Evolutionary conservation across 2,888 invertebrate species (phyloP).

Genomic region (Myopa testacea): DNA sequence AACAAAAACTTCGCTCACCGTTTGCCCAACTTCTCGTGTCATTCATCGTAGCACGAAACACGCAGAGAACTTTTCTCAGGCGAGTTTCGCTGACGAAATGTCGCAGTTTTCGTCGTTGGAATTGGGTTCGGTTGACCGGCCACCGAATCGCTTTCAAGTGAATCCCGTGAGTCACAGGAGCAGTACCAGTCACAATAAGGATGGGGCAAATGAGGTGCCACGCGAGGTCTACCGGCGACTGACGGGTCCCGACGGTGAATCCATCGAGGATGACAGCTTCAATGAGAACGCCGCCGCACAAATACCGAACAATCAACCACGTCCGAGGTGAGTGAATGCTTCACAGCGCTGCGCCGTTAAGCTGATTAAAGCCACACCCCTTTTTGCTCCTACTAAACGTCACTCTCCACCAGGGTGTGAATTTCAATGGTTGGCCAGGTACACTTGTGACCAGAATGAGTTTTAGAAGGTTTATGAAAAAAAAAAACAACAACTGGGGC

Average conservation of each 20-base stretch:
- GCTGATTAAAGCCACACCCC: no score
- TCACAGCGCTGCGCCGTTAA: neutral
- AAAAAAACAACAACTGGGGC: no score
- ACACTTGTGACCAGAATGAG: no score
- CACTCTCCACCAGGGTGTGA: no score
- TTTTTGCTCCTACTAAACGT: no score
- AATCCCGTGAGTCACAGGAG: conserved; percentile 67
- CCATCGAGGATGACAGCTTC: conserved; percentile 66
- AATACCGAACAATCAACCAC: conserved; percentile 60
- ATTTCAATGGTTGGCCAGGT: no score
- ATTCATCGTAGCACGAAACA: no score
- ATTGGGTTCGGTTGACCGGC: conserved; percentile 65
- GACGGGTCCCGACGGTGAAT: conserved; percentile 63
- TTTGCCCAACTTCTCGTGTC: neutral
- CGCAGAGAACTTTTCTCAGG: no score
- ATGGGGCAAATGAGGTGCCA: conserved; percentile 50
- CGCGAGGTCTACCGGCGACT: conserved; percentile 66
- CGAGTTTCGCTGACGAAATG: conserved; percentile 52
- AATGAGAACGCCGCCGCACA: conserved; percentile 61
- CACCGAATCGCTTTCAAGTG: conserved; percentile 68
- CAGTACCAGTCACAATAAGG: conserved; percentile 55
- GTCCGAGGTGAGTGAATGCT: conserved; percentile 59
- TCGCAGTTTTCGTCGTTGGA: conserved; percentile 65
- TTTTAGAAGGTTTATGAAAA: no score
- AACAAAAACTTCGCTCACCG: no score